These are phyloP conservation scores for Metallyticus violacea DNA, from an alignment of 2,888 invertebrate genomes.

Conservation along the genomic window DNA sequence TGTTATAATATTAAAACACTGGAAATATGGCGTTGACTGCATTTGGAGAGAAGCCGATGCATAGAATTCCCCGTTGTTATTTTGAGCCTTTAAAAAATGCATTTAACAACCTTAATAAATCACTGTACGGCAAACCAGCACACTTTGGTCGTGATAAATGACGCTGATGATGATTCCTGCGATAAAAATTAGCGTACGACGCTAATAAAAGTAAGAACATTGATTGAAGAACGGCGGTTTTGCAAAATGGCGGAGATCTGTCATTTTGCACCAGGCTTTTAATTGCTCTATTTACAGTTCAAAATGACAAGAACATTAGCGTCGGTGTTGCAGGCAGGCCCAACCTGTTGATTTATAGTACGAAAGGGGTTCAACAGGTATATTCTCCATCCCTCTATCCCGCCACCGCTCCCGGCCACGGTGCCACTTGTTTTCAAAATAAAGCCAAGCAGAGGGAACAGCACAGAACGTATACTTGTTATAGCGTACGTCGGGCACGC, in stretches of 20 bases:
- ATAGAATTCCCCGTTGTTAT: neutral
- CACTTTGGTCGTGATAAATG: neutral
- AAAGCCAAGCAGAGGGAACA: neutral
- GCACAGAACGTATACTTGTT: no score
- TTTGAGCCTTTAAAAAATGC: neutral
- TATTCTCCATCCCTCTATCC: neutral
- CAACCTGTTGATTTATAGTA: constrained; percentile 19
- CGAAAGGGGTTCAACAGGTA: constrained; percentile 15
- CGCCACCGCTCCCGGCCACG: neutral
- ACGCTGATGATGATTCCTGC: neutral
- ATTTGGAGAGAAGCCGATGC: neutral
- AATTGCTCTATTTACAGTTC: constrained; percentile 8
- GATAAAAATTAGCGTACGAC: neutral
- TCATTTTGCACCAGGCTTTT: neutral
- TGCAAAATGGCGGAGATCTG: neutral
- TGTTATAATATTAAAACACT: neutral
- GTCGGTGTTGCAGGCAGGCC: neutral
- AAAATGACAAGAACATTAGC: constrained; percentile 5
- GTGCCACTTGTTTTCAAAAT: neutral
- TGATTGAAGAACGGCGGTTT: neutral
- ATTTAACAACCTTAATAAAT: neutral
- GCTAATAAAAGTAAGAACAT: neutral
- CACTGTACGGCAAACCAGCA: neutral
- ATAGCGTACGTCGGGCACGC: neutral
- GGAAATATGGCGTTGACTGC: no score